Percentiles rank a stretch among this genome's conserved stretches.
These are phyloP conservation scores for Andrena chrysosceles DNA, from an alignment of 2,888 invertebrate species.

Conservation along the genomic window DNA sequence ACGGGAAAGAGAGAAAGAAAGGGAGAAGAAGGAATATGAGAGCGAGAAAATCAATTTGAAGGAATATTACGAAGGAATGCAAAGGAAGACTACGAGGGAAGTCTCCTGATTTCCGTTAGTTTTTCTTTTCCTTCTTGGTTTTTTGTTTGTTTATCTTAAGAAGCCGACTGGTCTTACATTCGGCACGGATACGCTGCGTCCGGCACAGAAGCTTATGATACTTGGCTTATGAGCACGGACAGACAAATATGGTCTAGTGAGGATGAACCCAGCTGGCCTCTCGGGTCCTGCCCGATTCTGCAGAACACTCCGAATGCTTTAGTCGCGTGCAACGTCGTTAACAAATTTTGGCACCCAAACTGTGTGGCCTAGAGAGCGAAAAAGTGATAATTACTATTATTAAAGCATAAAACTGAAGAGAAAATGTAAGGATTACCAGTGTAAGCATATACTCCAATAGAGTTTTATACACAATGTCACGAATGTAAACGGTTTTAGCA, in stretches of 20 bases:
- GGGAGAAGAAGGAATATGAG: background rate
- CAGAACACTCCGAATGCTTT: constrained; percentile 76
- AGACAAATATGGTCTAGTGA: constrained; percentile 82
- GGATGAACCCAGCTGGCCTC: constrained; percentile 85
- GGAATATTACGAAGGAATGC: constrained; percentile 44
- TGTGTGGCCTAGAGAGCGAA: constrained; percentile 85
- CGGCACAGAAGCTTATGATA: constrained; percentile 60
- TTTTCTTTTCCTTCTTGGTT: constrained; percentile 62
- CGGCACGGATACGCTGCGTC: constrained; percentile 67
- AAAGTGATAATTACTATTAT: constrained; percentile 83
- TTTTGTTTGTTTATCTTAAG: constrained; percentile 57
- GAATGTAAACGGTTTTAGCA: constrained; percentile 84
- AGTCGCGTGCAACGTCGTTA: constrained; percentile 75
- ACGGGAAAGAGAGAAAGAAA: background rate
- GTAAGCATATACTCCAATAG: constrained; percentile 85
- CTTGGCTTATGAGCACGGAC: constrained; percentile 68
- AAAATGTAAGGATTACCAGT: constrained; percentile 78
- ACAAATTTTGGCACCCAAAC: constrained; percentile 81
- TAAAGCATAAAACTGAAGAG: constrained; percentile 70
- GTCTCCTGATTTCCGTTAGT: constrained; percentile 58
- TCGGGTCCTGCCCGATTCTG: constrained; percentile 82
- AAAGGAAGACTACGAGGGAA: constrained; percentile 59
- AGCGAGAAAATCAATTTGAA: constrained; percentile 36
- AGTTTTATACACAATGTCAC: constrained; percentile 85
- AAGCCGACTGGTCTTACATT: constrained; percentile 73